phyloP scores from a whole-genome alignment of 2,888 invertebrate species.

The Empis stercorea region DNA sequence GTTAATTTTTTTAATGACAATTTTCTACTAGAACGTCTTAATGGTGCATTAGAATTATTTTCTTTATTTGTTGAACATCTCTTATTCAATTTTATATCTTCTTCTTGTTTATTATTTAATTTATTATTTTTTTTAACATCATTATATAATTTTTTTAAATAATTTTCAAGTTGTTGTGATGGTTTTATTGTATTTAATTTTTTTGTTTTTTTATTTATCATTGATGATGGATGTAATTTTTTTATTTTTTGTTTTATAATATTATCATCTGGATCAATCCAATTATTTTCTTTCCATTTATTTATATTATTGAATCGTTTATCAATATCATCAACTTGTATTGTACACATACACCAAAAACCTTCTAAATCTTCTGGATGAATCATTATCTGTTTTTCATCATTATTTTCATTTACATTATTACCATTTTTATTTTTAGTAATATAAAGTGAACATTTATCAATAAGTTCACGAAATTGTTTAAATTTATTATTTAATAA shows the following conservation, averaged over 20 bases:
- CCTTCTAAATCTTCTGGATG: slow-evolving; percentile 56
- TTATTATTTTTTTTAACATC: slow-evolving; percentile 21
- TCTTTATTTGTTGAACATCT: too few relatives aligned
- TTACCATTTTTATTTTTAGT: slow-evolving; percentile 12
- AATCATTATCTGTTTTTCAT: slow-evolving; percentile 24
- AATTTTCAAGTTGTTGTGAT: too few relatives aligned
- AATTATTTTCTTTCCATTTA: slow-evolving; percentile 26
- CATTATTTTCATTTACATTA: slow-evolving; percentile 10
- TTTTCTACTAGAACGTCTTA: too few relatives aligned
- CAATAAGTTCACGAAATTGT: slow-evolving; percentile 50
- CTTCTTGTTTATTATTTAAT: slow-evolving; percentile 18
- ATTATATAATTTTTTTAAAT: slow-evolving; percentile 20
- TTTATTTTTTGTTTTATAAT: neutral
- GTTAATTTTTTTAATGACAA: too few relatives aligned
- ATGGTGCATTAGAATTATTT: too few relatives aligned
- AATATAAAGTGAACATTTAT: slow-evolving; percentile 21
- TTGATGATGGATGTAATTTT: neutral
- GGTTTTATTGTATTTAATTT: neutral
- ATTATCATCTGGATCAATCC: slow-evolving; percentile 24
- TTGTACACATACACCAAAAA: slow-evolving; percentile 48
- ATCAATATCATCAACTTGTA: slow-evolving; percentile 40
- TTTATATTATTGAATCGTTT: slow-evolving; percentile 26
- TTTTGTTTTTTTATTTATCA: slow-evolving; percentile 14
- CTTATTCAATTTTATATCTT: slow-evolving; percentile 3
- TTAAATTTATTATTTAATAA: slow-evolving; percentile 58